Evolutionary conservation across 2,888 invertebrate genomes (phyloP), one percentile per base, ranked within the genome.

Genomic region (Nineta flava): DNA sequence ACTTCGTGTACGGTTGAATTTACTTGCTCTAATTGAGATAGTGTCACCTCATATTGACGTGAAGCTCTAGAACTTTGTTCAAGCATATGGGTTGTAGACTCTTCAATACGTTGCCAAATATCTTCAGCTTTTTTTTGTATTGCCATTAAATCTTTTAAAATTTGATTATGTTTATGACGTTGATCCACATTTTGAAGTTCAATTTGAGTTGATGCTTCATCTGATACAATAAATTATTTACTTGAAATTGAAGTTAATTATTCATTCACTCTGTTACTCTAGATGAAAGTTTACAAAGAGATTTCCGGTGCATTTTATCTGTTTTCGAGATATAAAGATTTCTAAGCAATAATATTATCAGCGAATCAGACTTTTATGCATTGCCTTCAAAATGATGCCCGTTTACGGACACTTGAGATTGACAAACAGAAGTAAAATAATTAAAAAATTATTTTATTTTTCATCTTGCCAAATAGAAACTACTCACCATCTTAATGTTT

Each of bases 21-120:
- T 38, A 76, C 73, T 58, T 73, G 69, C 17, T 63, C 60, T 9
- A 75, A 58, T 57, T 73, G 74, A 17, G 65, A 57, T 35, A 76
- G 60, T 1, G 74, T 74, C 40, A 64, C 60, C 52, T 70, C 63
- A 53, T 74, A 75, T 53, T 73, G 72, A 4, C 58, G 54, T 21
- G 68, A 63, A 12, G 73, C 71, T 52, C 68, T 60, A 54, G 67
- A 62, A 52, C 71, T 73, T 56, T 73, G 73, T 21, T 60, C 56
- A 19, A 73, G 55, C 21, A 75, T 65, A 42, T 69, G 60, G 51
- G 63, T 57, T 12, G 66, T 63, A 34, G 68, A 67, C 51, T 65
- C 60, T 50, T 68, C 69, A 67, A 78, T 73, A 61, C 72, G 72
- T 12, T 69, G 61, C 64, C 76, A 75, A 51, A 79, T 72, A 38